Conservation (phyloP, 1,140 invertebrate genomes). For the Drosophila ohnishii region DNA sequence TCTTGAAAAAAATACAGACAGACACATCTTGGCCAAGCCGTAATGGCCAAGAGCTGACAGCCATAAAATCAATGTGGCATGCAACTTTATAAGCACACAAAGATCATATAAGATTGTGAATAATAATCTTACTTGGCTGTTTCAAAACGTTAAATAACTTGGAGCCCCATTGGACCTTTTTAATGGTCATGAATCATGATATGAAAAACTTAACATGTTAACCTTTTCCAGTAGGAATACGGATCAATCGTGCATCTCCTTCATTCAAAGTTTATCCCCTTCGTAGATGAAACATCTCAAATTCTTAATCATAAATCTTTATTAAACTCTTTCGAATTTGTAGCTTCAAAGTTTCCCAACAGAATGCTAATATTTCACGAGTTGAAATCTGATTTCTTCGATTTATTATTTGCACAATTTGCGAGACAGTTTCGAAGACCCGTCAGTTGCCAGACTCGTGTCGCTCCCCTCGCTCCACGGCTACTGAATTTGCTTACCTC, state of each 20-base stretch:
- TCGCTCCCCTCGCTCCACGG: background rate
- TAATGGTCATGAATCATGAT: background rate
- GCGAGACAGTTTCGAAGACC: slow-evolving; percentile 4
- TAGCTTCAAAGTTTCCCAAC: background rate
- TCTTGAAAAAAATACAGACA: slow-evolving; percentile 3
- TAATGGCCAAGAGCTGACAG: slow-evolving; percentile 3
- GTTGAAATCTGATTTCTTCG: background rate
- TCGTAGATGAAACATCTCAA: no score
- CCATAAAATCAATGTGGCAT: slow-evolving; percentile 35
- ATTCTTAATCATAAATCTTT: background rate
- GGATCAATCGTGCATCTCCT: background rate
- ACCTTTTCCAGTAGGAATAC: background rate
- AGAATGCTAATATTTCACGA: background rate
- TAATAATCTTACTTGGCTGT: background rate
- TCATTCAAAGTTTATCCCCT: no score
- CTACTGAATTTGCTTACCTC: slow-evolving; percentile 20
- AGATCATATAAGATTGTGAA: background rate
- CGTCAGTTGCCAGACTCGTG: background rate
- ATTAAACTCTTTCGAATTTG: background rate
- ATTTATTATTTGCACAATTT: slow-evolving; percentile 34
- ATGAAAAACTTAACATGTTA: background rate
- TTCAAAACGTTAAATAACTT: background rate
- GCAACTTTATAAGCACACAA: slow-evolving; percentile 4
- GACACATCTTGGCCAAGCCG: slow-evolving; percentile 13
- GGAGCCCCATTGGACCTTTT: background rate